These are phyloP conservation scores for Acromyrmex heyeri DNA, from an alignment of 1,140 invertebrate genomes.

Conservation along the genomic window DNA sequence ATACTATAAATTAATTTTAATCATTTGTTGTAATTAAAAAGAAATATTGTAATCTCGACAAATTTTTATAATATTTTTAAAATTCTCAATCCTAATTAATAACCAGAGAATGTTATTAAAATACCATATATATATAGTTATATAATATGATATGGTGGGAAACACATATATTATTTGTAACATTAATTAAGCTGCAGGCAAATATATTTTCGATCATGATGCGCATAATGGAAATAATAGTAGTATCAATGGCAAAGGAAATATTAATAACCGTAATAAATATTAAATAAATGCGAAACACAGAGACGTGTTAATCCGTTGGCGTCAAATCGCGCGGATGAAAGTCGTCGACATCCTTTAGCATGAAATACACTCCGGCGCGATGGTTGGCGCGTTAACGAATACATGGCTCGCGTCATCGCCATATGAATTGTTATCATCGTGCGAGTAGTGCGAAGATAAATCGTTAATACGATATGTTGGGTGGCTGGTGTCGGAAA, in stretches of 20 bases:
- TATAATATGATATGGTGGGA: not conserved
- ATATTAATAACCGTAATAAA: slow-evolving; percentile 4
- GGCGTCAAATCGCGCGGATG: slow-evolving; percentile 6
- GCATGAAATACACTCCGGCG: slow-evolving; percentile 24
- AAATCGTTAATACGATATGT: slow-evolving; percentile 71
- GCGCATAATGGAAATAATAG: not conserved
- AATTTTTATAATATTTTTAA: not conserved
- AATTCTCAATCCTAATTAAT: slow-evolving; percentile 4
- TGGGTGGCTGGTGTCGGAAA: slow-evolving; percentile 59
- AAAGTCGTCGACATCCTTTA: slow-evolving; percentile 32
- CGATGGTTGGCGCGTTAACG: slow-evolving; percentile 53
- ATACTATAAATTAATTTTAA: not conserved
- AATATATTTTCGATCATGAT: slow-evolving; percentile 7
- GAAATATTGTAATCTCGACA: not conserved
- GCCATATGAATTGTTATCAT: slow-evolving; percentile 72
- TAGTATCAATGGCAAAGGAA: not conserved
- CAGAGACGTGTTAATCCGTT: slow-evolving; percentile 10
- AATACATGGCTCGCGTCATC: slow-evolving; percentile 55
- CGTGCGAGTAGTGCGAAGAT: slow-evolving; percentile 56
- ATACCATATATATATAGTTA: not conserved
- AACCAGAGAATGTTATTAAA: not conserved
- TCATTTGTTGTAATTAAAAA: not conserved
- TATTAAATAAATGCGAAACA: not conserved
- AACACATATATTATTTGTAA: slow-evolving; percentile 9
- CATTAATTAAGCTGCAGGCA: not conserved